These are phyloP conservation scores for Nomada ruficornis DNA, from an alignment of 2,888 invertebrate species.

Conservation along the genomic window DNA sequence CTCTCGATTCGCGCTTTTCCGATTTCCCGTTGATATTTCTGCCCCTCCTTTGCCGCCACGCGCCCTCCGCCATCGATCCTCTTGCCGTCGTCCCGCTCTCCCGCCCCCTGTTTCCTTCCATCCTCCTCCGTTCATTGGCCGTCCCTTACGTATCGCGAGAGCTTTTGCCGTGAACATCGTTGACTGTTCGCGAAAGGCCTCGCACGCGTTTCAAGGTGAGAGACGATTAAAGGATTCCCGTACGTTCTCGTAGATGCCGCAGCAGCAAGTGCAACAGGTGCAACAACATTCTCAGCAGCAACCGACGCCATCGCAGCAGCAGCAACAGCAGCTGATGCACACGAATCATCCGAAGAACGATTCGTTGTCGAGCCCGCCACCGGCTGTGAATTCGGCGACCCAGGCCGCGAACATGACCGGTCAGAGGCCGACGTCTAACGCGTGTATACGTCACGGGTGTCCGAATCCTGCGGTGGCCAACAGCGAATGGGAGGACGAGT, in stretches of 20 bases:
- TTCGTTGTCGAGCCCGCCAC: slow-evolving; percentile 79
- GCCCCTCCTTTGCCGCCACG: background rate
- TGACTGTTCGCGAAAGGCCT: no score
- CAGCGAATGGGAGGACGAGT: slow-evolving; percentile 98
- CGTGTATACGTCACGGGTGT: slow-evolving; percentile 95
- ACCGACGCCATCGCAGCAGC: slow-evolving; percentile 78
- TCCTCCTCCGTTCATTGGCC: background rate
- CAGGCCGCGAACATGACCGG: slow-evolving; percentile 74
- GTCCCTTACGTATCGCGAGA: background rate
- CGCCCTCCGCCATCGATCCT: background rate
- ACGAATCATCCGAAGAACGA: slow-evolving; percentile 80
- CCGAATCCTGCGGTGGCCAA: slow-evolving; percentile 95
- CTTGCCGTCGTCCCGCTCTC: background rate
- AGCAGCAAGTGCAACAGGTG: slow-evolving; percentile 74
- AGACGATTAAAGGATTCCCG: no score
- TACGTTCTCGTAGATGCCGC: slow-evolving; percentile 72
- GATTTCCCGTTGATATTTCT: background rate
- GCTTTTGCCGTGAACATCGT: background rate
- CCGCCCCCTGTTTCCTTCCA: background rate
- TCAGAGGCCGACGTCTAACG: slow-evolving; percentile 78
- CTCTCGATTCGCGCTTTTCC: background rate
- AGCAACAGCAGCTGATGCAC: slow-evolving; percentile 83
- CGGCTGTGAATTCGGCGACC: slow-evolving; percentile 74
- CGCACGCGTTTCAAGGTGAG: no score
- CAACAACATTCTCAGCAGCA: slow-evolving; percentile 79